Conservation (phyloP, 2,797 vertebrate genomes). For the Discoglossus pictus region DNA sequence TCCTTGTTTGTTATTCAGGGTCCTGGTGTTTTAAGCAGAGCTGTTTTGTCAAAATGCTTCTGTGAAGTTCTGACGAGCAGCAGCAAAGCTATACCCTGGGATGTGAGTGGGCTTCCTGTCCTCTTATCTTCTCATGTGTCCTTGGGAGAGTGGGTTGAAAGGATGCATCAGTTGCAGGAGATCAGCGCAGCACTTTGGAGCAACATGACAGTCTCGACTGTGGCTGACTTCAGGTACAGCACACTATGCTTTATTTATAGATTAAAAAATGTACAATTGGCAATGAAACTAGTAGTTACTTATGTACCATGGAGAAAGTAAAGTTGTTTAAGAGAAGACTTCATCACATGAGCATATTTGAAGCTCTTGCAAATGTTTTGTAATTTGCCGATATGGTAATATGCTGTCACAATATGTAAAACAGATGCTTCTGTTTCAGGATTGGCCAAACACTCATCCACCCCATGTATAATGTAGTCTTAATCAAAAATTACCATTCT, state of each 20-base stretch:
- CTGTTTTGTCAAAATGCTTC: conserved; percentile 87
- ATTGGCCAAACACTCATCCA: too few relatives aligned
- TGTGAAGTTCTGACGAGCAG: conserved; percentile 84
- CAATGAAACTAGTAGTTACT: too few relatives aligned
- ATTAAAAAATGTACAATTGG: too few relatives aligned
- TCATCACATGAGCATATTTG: too few relatives aligned
- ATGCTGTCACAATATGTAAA: too few relatives aligned
- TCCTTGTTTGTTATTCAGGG: conserved; percentile 75
- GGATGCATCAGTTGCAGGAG: conserved; percentile 85
- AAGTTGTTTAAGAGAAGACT: too few relatives aligned
- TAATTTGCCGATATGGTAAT: too few relatives aligned
- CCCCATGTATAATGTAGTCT: too few relatives aligned
- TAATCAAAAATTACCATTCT: too few relatives aligned
- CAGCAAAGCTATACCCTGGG: conserved; percentile 70
- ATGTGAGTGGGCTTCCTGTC: conserved; percentile 74
- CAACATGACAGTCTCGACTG: conserved; percentile 79
- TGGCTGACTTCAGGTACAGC: conserved; percentile 85
- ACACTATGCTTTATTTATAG: background rate
- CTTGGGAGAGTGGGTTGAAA: conserved; percentile 87
- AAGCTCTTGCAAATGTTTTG: too few relatives aligned
- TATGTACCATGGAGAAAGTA: too few relatives aligned
- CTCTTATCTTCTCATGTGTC: conserved; percentile 81
- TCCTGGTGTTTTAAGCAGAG: conserved; percentile 83
- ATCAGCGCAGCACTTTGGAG: conserved; percentile 83
- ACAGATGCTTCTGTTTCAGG: too few relatives aligned